A percentile compares a stretch with the other conserved stretches of the same genome.
phyloP scores from a whole-genome alignment of 1,140 invertebrate species.

The Caenorhabditis brenneri region DNA sequence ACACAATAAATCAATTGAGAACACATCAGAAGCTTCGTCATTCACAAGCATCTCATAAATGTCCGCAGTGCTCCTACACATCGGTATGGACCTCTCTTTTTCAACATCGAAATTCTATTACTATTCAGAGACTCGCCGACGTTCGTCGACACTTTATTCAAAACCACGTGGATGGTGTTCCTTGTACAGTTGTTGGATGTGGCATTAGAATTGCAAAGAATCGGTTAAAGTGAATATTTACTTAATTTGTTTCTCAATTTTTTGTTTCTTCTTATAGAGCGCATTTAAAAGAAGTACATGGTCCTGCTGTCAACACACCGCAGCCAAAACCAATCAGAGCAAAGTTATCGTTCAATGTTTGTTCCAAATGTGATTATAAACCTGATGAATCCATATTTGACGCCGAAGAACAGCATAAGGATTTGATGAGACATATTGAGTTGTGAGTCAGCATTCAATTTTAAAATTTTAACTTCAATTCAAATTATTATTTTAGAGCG shows the following conservation, averaged over 20 bases:
- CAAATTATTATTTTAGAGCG: neutral
- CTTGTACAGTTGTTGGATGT: constrained; percentile 44
- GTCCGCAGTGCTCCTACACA: neutral
- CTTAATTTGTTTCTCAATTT: neutral
- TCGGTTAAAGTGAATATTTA: neutral
- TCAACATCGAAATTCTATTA: neutral
- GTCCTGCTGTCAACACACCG: neutral
- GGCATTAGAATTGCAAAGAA: constrained; percentile 13
- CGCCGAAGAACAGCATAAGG: neutral
- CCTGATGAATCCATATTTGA: neutral
- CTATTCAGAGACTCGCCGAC: neutral
- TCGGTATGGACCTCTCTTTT: neutral
- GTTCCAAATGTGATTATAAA: neutral
- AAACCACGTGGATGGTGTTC: constrained; percentile 29
- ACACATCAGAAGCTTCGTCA: neutral
- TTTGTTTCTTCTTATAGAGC: neutral
- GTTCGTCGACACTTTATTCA: neutral
- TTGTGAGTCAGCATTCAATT: neutral
- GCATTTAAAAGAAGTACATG: neutral
- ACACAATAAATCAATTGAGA: neutral
- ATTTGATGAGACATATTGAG: neutral
- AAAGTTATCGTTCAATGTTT: neutral
- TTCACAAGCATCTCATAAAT: neutral
- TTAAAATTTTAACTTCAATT: neutral
- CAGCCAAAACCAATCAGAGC: neutral